A percentile compares a stretch with the other conserved stretches of the same genome.
These are phyloP conservation scores for Siniperca knerii DNA, from an alignment of 2,113 vertebrate genomes.

Conservation along the genomic window DNA sequence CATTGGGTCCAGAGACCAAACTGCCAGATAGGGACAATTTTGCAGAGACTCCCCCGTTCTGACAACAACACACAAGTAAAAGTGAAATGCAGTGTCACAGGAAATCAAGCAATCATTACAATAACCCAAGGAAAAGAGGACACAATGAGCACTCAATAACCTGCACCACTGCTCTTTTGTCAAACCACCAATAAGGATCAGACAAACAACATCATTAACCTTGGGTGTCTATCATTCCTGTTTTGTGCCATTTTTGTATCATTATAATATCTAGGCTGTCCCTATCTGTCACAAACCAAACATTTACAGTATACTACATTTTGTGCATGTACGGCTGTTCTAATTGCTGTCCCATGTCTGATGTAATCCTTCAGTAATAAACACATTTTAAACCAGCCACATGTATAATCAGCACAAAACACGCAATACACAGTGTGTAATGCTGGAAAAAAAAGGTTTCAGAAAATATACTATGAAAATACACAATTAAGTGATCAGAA, in stretches of 20 bases:
- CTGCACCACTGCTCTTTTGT: not conserved
- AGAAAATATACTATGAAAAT: not conserved
- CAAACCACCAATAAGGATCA: not conserved
- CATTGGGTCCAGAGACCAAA: conserved; percentile 94
- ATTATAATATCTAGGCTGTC: not conserved
- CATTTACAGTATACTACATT: not conserved
- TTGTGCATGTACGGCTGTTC: not conserved
- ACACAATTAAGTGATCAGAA: no score
- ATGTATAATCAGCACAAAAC: not conserved
- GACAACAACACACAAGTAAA: not conserved
- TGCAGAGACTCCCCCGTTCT: conserved; percentile 92
- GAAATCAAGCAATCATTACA: not conserved
- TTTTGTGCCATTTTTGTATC: not conserved
- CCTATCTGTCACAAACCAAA: not conserved
- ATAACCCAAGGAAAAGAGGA: not conserved
- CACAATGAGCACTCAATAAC: not conserved
- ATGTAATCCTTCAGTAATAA: not conserved
- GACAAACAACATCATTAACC: not conserved
- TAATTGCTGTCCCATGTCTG: not conserved
- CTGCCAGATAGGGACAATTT: conserved; percentile 93
- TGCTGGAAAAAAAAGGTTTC: not conserved
- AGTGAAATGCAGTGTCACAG: not conserved
- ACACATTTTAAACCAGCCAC: no score
- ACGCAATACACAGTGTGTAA: not conserved
- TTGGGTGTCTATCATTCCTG: no score